Evolutionary conservation across 1,140 invertebrate species (phyloP).

Genomic region (Drosophila busckii): DNA sequence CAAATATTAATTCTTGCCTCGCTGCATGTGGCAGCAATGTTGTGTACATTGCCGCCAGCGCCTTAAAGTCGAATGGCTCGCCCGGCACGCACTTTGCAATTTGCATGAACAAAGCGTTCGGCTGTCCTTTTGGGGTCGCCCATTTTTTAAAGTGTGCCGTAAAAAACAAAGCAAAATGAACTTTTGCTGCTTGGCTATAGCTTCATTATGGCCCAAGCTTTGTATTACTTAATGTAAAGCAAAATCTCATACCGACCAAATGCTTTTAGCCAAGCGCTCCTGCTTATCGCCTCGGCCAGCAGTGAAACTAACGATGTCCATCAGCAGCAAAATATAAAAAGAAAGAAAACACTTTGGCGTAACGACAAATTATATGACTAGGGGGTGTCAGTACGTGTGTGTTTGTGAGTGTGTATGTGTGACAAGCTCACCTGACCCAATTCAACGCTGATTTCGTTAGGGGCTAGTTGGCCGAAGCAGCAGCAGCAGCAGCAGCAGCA

Average conservation of each 20-base stretch:
- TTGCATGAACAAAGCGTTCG: slow-evolving; percentile 65
- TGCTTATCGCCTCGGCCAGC: slow-evolving; percentile 22
- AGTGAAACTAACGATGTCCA: slow-evolving; percentile 58
- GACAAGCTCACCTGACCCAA: slow-evolving; percentile 52
- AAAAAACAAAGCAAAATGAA: too few relatives aligned
- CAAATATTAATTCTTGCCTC: slow-evolving; percentile 76
- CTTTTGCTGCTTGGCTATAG: slow-evolving; percentile 42
- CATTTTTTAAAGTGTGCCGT: too few relatives aligned
- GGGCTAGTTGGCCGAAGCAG: too few relatives aligned
- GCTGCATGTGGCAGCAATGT: slow-evolving; percentile 60
- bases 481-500: slow-evolving; percentile 18
- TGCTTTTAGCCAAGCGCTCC: slow-evolving; percentile 39
- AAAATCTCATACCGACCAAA: slow-evolving; percentile 28
- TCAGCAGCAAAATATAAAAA: slow-evolving; percentile 10
- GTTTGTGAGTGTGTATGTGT: not conserved
- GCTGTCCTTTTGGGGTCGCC: slow-evolving; percentile 21
- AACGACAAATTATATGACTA: slow-evolving; percentile 28
- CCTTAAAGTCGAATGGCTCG: slow-evolving; percentile 44
- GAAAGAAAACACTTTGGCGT: slow-evolving; percentile 34
- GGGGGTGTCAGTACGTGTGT: not conserved
- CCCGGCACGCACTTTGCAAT: slow-evolving; percentile 63
- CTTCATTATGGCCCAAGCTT: slow-evolving; percentile 52
- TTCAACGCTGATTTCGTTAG: slow-evolving; percentile 26
- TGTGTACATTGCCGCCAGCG: slow-evolving; percentile 69
- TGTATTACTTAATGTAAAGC: slow-evolving; percentile 48